Base-by-base conservation (phyloP, 1,140 invertebrate species). In the Phenacoccus solenopsis region DNA sequence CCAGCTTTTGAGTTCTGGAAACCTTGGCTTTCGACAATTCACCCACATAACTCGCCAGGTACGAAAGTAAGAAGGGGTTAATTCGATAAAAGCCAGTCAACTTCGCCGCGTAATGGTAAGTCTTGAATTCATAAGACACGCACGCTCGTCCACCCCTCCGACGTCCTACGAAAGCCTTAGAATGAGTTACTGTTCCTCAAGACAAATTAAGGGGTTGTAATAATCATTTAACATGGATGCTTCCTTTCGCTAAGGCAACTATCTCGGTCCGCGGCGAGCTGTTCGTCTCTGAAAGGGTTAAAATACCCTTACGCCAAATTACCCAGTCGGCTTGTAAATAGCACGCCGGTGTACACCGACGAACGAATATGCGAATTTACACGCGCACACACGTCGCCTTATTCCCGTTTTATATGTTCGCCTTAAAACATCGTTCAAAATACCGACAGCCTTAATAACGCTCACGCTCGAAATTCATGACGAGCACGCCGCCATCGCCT, bases 171-270 rank as follows among this genome's bases (percentile, higher is more conserved):
- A 9, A 5, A 1, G 10, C 16, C 59, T 64, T 64, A 22, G 22
- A 24, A 64, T 27, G 59, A 64, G 59, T 64, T 64, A 64, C 25
- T 64, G 21, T 64, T 27, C 25, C 59, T 64, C 25, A 64, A 64
- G 59, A 64, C 59, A 64, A 64, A 64, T 64, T 64, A 64, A 64
- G 25, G 59, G 59, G 59, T 64, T 25, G 59, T 64, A 64, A 64
- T 64, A 64, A 64, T 64, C 59, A 64, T 64, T 64, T 64, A 64
- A 64, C 59, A 64, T 64, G 59, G 59, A 64, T 64, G 59, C 59
- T 27, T 64, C 59, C 59, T 64, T 64, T 64, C 59, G 59, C 59
- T 64, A 64, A 64, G 59, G 59, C 59, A 64, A 49, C 59, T 64
- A 64, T 64, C 59, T 64, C 25, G 25, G 59, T 64, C 59, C 59